These are phyloP conservation scores for Connochaetes taurinus DNA, from an alignment of 2,113 vertebrate genomes.

Conservation along the genomic window DNA sequence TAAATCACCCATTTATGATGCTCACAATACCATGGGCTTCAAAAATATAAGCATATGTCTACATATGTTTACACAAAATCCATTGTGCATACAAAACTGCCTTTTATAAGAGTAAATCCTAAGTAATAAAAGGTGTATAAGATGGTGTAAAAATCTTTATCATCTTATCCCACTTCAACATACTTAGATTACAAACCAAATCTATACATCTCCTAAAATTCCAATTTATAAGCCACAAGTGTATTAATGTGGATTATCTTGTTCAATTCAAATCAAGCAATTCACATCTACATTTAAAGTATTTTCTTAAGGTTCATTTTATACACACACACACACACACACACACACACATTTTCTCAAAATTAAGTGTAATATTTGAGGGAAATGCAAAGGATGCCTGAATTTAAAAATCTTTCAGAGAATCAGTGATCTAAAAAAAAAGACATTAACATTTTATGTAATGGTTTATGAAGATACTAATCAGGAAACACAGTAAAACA, in stretches of 20 bases:
- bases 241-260: background rate
- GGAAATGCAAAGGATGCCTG: background rate
- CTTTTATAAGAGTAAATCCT: background rate
- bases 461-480: background rate
- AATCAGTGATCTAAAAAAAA: background rate
- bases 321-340: background rate
- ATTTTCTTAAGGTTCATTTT: background rate
- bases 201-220: background rate
- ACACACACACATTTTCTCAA: background rate
- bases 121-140: background rate
- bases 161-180: background rate
- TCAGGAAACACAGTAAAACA: background rate
- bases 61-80: rapidly evolving
- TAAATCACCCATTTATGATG: constrained; percentile 76
- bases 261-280: background rate
- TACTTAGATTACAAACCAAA: background rate
- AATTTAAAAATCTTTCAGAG: background rate
- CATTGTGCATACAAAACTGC: background rate
- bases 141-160: background rate
- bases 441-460: background rate
- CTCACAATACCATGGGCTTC: background rate
- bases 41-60: background rate
- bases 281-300: background rate
- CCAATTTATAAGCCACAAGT: background rate
- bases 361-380: background rate